Base-by-base conservation (phyloP, 2,113 vertebrate genomes). In the Cariama cristata region DNA sequence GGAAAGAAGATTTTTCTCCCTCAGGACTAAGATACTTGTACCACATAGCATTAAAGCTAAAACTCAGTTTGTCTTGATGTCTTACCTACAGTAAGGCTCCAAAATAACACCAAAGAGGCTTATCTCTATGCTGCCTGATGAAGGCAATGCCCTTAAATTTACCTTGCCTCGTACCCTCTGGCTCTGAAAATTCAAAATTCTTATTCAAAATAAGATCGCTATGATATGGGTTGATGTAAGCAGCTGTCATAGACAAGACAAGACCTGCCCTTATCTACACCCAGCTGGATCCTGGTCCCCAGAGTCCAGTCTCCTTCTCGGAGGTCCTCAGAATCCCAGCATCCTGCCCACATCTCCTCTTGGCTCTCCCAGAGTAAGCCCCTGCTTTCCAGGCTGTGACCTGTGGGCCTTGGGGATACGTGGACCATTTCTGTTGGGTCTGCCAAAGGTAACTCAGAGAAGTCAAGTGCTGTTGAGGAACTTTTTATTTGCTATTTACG, bases 151-250 rank as follows among this genome's bases (percentile, higher is more conserved):
- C 38, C 71, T 79, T 59, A 87, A 79, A 93, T 75, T 47, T 72
- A 67, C 32, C 13, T 82, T 87, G 64, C 55, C 28, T 73, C 27
- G 21, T 12, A 69, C 4, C 7, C 33, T 45, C 38, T 75, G 18
- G 33, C 40, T 87, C 59, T 71, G 33, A 84, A 89, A 94, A 87
- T 32, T 50, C 50, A 45, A 66, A 83, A 69, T 53, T 91, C 63
- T 62, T 62, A 45, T 38, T 77, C 55, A 45, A 83, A 81, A 17
- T 49, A 76, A 86, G 23, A 88, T 40, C 0, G 0, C 28, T 62
- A 8, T 4, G 19, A 52, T 30, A 64, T 11, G 8, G 35, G 14
- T 53, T 94, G 35, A 90, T 73, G 62, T 67, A 76, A 28, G 49
- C 30, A 82, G n/a, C 72, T 73, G 38, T 56, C 28, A 52, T 0